A percentile compares a stretch with the other conserved stretches of the same genome.
Evolutionary conservation across 2,797 vertebrate species (phyloP).

Genomic region (Pipistrellus kuhlii): DNA sequence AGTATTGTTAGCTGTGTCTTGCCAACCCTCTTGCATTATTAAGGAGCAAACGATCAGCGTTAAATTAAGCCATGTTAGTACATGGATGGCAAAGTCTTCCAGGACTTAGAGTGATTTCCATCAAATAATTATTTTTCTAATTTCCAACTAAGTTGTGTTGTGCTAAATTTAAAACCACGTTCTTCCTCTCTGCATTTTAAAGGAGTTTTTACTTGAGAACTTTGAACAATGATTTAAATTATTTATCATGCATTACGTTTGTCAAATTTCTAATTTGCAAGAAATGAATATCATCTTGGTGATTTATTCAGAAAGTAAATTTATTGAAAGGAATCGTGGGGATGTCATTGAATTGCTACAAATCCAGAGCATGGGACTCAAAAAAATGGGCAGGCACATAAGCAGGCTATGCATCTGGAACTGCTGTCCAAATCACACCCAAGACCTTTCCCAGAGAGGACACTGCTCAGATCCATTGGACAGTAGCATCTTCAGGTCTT

Average conservation of each 20-base stretch:
- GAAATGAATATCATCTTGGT: background rate
- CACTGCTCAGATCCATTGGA: background rate
- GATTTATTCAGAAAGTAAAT: background rate
- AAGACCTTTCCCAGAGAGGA: background rate
- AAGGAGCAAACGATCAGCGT: background rate
- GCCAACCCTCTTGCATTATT: background rate
- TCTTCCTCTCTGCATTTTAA: background rate
- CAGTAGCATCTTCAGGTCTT: background rate
- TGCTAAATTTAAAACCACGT: background rate
- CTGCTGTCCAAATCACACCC: background rate
- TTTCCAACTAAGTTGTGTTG: background rate
- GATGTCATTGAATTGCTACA: background rate
- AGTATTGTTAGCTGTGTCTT: background rate
- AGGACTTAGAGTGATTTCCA: background rate
- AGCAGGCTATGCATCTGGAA: background rate
- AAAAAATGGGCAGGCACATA: background rate
- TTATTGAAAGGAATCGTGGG: background rate
- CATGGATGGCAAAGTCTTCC: background rate
- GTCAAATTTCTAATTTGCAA: background rate
- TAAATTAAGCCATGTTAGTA: background rate
- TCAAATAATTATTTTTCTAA: background rate
- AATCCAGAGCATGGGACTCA: background rate
- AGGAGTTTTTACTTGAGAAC: background rate
- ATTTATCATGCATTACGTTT: background rate
- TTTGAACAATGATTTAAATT: background rate